Evolutionary conservation across 1,140 invertebrate species (phyloP).

Genomic region (Drosophila kanapiae): DNA sequence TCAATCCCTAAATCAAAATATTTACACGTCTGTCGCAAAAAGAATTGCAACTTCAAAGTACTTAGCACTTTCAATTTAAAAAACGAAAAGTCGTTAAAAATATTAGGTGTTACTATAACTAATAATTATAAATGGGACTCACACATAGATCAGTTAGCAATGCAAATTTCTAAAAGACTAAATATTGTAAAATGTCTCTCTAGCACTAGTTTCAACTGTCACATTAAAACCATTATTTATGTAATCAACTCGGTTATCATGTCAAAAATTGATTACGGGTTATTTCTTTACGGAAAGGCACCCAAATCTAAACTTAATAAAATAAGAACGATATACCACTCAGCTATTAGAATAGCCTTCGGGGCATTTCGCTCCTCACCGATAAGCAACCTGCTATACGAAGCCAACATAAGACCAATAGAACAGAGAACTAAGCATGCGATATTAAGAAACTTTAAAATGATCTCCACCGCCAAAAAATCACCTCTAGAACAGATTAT

Average conservation of each 20-base stretch:
- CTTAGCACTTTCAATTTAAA: too few relatives aligned
- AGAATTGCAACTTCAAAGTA: too few relatives aligned
- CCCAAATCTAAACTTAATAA: conserved; percentile 7
- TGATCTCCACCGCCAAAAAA: too few relatives aligned
- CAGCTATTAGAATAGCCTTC: not conserved
- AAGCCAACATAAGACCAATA: not conserved
- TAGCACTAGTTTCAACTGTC: conserved; percentile 10
- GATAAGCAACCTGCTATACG: conserved; percentile 6
- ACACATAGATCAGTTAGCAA: conserved; percentile 1
- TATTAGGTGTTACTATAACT: conserved; percentile 4
- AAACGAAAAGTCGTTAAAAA: not conserved
- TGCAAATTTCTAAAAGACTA: conserved; percentile 1
- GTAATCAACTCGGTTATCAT: conserved; percentile 11
- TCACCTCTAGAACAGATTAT: too few relatives aligned
- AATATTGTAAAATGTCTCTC: not conserved
- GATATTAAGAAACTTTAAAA: too few relatives aligned
- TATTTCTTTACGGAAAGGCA: conserved; percentile 8
- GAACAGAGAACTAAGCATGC: too few relatives aligned
- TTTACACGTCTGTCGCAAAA: too few relatives aligned
- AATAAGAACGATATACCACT: conserved; percentile 11
- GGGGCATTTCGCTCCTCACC: not conserved
- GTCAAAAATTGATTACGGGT: conserved; percentile 15
- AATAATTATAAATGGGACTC: conserved; percentile 17
- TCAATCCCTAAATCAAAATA: too few relatives aligned
- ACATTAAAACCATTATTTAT: conserved; percentile 14